A percentile compares a stretch with the other conserved stretches of the same genome.
Evolutionary conservation across 2,888 invertebrate genomes (phyloP).

Genomic region (Agrotis ipsilon): DNA sequence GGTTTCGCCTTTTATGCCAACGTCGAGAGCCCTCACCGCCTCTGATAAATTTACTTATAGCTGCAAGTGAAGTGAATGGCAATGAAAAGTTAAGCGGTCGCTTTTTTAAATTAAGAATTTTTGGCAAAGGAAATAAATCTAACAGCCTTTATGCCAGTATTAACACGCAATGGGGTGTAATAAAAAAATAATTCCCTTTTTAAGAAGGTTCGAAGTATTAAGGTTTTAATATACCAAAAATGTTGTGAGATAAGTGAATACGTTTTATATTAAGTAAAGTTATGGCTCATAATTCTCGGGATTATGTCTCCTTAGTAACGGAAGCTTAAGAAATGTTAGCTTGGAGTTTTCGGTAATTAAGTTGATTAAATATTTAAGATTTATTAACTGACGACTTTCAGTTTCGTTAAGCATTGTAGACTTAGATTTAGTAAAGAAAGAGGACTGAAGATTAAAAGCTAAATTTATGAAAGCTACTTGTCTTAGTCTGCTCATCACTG

Average conservation of each 20-base stretch:
- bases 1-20: slow-evolving; percentile 75
- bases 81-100: slow-evolving; percentile 65
- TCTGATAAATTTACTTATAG: slow-evolving; percentile 77
- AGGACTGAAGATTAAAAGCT: background rate
- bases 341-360: slow-evolving; percentile 34
- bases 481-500: background rate
- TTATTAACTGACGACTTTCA: slow-evolving; percentile 1
- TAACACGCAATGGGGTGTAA: slow-evolving; percentile 53
- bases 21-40: slow-evolving; percentile 58
- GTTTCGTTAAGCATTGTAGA: background rate
- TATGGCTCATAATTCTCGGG: slow-evolving; percentile 60
- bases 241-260: slow-evolving; percentile 59
- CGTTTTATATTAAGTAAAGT: slow-evolving; percentile 65
- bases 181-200: slow-evolving; percentile 62
- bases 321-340: slow-evolving; percentile 44
- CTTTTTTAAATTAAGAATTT: slow-evolving; percentile 54
- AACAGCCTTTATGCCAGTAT: slow-evolving; percentile 49
- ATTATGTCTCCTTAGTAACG: slow-evolving; percentile 48
- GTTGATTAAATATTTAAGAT: slow-evolving; percentile 27
- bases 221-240: slow-evolving; percentile 59
- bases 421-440: background rate
- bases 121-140: slow-evolving; percentile 44
- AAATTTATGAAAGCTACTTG: background rate
- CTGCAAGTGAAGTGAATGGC: slow-evolving; percentile 75
- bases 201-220: slow-evolving; percentile 52